phyloP scores from a whole-genome alignment of 1,140 invertebrate genomes.

The Cotesia typhae region DNA sequence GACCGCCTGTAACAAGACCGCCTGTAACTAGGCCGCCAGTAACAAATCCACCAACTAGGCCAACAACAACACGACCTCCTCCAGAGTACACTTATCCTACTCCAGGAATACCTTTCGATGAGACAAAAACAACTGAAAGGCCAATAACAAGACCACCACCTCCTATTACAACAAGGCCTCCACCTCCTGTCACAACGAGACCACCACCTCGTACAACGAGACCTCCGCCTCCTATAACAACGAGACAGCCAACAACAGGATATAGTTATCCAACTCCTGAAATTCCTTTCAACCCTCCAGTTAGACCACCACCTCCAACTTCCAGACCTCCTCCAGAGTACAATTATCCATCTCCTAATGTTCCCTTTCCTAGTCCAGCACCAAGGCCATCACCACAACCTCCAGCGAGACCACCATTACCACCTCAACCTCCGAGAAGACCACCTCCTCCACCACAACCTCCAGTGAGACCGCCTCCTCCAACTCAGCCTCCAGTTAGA shows the following conservation, averaged over 20 bases:
- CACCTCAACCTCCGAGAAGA: background rate
- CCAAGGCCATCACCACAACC: slow-evolving; percentile 24
- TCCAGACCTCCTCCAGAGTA: background rate
- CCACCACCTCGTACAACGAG: slow-evolving; percentile 33
- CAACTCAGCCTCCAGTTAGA: background rate
- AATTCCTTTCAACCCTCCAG: slow-evolving; percentile 19
- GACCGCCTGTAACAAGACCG: slow-evolving; percentile 26
- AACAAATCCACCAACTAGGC: slow-evolving; percentile 23
- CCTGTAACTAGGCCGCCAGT: slow-evolving; percentile 21
- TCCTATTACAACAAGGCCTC: slow-evolving; percentile 25
- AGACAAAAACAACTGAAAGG: background rate
- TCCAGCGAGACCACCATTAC: slow-evolving; percentile 8
- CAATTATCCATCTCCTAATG: background rate
- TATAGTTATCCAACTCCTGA: slow-evolving; percentile 3
- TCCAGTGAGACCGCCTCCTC: background rate
- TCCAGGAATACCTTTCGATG: slow-evolving; percentile 20
- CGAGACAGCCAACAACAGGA: background rate
- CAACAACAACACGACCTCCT: slow-evolving; percentile 11
- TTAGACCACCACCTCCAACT: background rate
- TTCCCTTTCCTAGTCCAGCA: slow-evolving; percentile 17
- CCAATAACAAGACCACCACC: slow-evolving; percentile 23
- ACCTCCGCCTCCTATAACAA: slow-evolving; percentile 23
- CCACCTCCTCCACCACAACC: background rate
- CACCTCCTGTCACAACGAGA: slow-evolving; percentile 14
- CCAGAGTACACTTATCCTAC: slow-evolving; percentile 31